Evolutionary conservation across 2,888 invertebrate species (phyloP), one percentile per base, ranked within the genome.

Genomic region (Artemia sp.): DNA sequence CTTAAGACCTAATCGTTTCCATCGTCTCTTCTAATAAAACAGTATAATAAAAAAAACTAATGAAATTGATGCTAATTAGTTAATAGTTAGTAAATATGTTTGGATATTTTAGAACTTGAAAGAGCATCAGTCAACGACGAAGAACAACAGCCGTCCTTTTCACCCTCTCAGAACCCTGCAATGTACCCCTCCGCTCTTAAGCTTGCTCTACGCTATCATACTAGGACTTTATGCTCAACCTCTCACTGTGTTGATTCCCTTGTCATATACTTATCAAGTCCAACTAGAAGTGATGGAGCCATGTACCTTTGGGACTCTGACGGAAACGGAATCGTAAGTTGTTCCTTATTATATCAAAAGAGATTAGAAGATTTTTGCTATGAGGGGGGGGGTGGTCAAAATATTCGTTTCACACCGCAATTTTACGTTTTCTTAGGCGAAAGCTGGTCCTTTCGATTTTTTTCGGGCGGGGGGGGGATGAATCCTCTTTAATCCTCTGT

Each of bases 291-390:
- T 9, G 81, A 81, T 72, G 82, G 82, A 6, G 77, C 79, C 5
- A 76, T 77, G 66, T 74, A 82, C 7, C 77, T 82, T 1, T 82
- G 82, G 82, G 82, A 82, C 73, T 73, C 77, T n/a, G 77, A 81
- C 74, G 74, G 76, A 12, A 78, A 82, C 74, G 82, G 81, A 71
- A 75, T 79, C 75, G 82, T 82, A 74, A 75, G 75, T 53, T 6
- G 3, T 69, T n/a, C 38, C 38, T 38, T 38, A 38, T 38, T 38
- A 38, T 38, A 38, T 38, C 38, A 6, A 38, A 38, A 38, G 38
- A 38, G 38, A 38, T 38, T 38, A 64, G 11, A 38, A 58, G 10
- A 51, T 69, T 38, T 69, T 69, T 5, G n/a, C 24, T 7, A n/a
- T 50, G 50, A 24, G 38, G 14, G 1, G 52, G 38, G 14, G 1